Evolutionary conservation across 1,140 invertebrate species (phyloP), one percentile per base, ranked within the genome.

Genomic region (Microplitis demolitor): DNA sequence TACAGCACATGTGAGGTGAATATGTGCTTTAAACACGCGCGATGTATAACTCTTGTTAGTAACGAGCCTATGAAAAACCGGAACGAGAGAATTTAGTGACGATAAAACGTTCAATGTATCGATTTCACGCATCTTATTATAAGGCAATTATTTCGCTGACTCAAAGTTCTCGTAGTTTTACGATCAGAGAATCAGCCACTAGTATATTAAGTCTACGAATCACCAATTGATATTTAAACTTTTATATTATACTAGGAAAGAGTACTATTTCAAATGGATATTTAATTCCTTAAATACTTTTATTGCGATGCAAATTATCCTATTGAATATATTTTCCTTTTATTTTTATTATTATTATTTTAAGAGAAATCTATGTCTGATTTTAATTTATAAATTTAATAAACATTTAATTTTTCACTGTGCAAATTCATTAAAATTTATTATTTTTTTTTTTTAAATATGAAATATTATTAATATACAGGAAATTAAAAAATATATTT

Each of bases 121-220:
- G 63, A 66, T 66, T 66, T 66, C 63, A 66, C 63, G 63, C 63
- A 66, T 66, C 63, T 66, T 66, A 66, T 66, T 66, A 66, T 66
- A 33, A n/a, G 63, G 63, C 63, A 66, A 66, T 66, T 66, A 66
- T 50, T 66, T 66, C 24, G 24, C 24, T 24, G 24, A 24, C 24
- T 24, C 24, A 24, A 24, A 24, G 24, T 24, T 2, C 24, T 24
- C 24, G 24, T 24, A 24, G 24, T 24, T 24, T 24, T 24, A 24
- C 24, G 24, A 24, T 24, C 24, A 24, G 24, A 24, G 24, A 24
- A 24, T 24, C 24, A 24, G 24, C 24, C 24, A 35, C 63, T 8
- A 33, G 24, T 62, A 31, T 33, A 31, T 35, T 62, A 33, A 60
- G 56, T 60, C 16, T 8, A 31, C 8, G 16, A 31, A 31, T 14